Evolutionary conservation across 2,113 vertebrate species (phyloP), one percentile per base, ranked within the genome.

Genomic region (Melanerpes formicivorus): DNA sequence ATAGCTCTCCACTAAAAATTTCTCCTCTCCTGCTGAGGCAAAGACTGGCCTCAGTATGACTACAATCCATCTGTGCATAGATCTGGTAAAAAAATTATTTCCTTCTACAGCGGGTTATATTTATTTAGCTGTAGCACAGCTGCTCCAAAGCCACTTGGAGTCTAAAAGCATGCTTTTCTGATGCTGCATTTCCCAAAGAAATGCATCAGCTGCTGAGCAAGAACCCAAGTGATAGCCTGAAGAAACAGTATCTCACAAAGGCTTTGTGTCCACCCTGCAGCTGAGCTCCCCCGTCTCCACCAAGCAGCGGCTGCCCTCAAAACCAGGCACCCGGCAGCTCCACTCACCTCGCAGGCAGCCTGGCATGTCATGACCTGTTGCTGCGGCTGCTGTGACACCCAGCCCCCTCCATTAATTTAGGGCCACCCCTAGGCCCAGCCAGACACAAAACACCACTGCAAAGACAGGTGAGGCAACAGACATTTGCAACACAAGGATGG

Each of bases 191-290:
- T 90, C 93, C 88, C 87, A 56, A 3, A 3, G 67, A 95, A 93
- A 90, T 6, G 48, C 82, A 78, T 83, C 95, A 96, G 95, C 94
- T 96, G 95, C 94, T 44, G 52, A 64, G 58, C 42, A 60, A 58
- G 54, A 83, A 50, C 54, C 54, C 64, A 29, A 89, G 78, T 0
- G 23, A 62, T 0, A 15, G 81, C 84, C 72, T 50, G 30, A n/a
- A 74, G 95, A 96, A 96, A 96, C 76, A 78, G 15, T 34, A 96
- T 95, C 95, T 67, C 93, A 90, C 69, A 85, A 90, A 93, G 88
- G 48, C 16, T 56, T 48, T 64, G 48, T 78, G 90, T 80, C 48
- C 80, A 63, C 18, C 37, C 82, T 11, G 25, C 93, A 90, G 91
- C 87, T 84, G 78, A 90, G 81, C 48, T 42, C 10, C 27, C 5